Base-by-base conservation (phyloP, 2,888 invertebrate genomes). In the Plagiodera versicolora region DNA sequence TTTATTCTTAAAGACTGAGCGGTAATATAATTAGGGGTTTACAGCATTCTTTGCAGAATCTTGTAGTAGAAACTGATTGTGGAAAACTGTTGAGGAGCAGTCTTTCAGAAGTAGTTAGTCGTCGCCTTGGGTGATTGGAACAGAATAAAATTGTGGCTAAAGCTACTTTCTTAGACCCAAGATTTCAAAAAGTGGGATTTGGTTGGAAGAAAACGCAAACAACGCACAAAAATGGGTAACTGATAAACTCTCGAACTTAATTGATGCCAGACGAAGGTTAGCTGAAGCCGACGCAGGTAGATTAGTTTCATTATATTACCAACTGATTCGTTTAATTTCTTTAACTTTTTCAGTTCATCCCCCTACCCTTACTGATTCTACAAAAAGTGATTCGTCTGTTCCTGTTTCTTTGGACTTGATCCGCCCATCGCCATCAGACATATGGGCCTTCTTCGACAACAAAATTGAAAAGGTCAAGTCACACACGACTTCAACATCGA, bases 161-260 rank as follows among this genome's bases (percentile, higher is more conserved):
- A 60, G 57, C 67, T 17, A 61, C 60, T 16, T 65, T 72, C 45
- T 51, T 72, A 1, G 70, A 72, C 57, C 67, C 67, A n/a, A 58
- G 68, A 44, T 64, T 70, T 48, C 66, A 68, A 56, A 69, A 68
- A 61, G 8, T 49, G 20, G 67, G 61, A 10, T 69, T 68, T 65
- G 66, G 64, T 16, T 50, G 1, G 63, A 65, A n/a, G 58, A 56
- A 24, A 70, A 70, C 57, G 66, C 65, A 1, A 50, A 61, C 4
- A 64, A 54, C 28, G 57, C 64, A 8, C 60, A 69, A 53, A 63
- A 62, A 39, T 65, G 58, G 60, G 45, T 68, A 3, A 30, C 44
- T n/a, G 64, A 67, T 44, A 61, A 68, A 58, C 20, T 65, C 16
- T 24, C 24, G 3, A 6, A 6, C 24, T 5, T 24, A 24, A 24